Evolutionary conservation across 1,140 invertebrate species (phyloP), one percentile per base, ranked within the genome.

Genomic region (Sarcophaga bullata): DNA sequence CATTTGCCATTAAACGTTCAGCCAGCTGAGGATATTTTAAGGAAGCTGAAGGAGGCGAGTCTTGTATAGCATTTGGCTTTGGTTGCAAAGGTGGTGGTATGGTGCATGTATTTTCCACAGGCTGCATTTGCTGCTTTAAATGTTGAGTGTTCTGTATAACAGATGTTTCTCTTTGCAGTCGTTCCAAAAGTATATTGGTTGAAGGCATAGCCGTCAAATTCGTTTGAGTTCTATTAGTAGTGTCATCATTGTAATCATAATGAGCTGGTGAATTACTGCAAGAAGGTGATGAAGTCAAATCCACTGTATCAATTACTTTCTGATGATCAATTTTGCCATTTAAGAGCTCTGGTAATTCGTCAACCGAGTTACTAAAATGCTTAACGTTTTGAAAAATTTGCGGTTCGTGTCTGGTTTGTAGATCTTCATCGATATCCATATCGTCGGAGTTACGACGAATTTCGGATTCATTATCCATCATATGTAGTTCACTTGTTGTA

Each of bases 401-500:
- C 1, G 88, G 88, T 83, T 89, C 86, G 78, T 89, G 88, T 80
- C 86, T 84, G 62, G 85, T 85, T 73, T 87, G 86, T 8, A 89
- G 68, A 48, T 85, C 84, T 83, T 88, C 87, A 82, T 89, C 88
- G 19, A 89, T 89, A n/a, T 89, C 88, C 88, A 89, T 89, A 82
- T 89, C 88, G 73, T 89, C 88, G 0, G 88, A 89, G 82, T 88
- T 87, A 49, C 87, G 85, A 15, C 87, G 86, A 10, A 62, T 80
- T 15, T 82, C 75, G 13, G 19, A 62, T n/a, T 80, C 76, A 49
- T 25, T 25, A 9, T n/a, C n/a, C 52, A 9, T n/a, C 73, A 50
- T 11, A 52, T 47, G 19, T 6, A 58, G 13, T 6, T 47, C 15
- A 19, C 50, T 49, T 25, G 73, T 25, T 13, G 50, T 9, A 37